Evolutionary conservation across 1,140 invertebrate species (phyloP).

Genomic region (Cylas formicarius): DNA sequence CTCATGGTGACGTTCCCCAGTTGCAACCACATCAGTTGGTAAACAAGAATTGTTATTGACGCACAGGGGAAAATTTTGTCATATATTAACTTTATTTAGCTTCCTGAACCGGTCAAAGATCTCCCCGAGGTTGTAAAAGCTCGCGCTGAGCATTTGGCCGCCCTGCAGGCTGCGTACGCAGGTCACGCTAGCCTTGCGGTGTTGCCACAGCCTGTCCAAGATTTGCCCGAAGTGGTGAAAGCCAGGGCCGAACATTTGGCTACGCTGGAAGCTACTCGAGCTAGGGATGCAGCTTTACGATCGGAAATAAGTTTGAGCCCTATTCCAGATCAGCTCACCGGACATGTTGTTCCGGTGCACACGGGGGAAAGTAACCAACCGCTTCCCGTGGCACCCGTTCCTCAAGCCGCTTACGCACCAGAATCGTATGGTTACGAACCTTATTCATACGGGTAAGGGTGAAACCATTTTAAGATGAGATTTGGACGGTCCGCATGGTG

Average conservation of each 20-base stretch:
- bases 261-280: conserved; percentile 28
- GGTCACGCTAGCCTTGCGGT: conserved; percentile 8
- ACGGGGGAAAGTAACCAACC: conserved; percentile 8
- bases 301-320: conserved; percentile 27
- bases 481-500: no score
- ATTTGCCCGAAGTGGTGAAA: conserved; percentile 35
- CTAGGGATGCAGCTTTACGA: conserved; percentile 20
- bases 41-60: neutral
- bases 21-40: conserved; percentile 12
- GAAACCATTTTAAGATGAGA: neutral
- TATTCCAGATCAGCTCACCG: conserved; percentile 15
- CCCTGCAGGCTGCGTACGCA: conserved; percentile 28
- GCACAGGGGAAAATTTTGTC: neutral
- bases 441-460: conserved; percentile 17
- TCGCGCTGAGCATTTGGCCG: conserved; percentile 34
- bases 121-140: conserved; percentile 36
- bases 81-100: conserved; percentile 8
- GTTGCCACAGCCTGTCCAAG: conserved; percentile 31
- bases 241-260: conserved; percentile 36
- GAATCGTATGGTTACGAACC: conserved; percentile 11
- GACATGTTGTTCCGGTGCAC: conserved; percentile 26
- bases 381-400: conserved; percentile 10
- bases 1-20: conserved; percentile 18
- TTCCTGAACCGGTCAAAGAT: conserved; percentile 34
- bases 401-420: conserved; percentile 26